Base-by-base conservation (phyloP, 2,888 invertebrate species). In the Ariolimax columbianus region DNA sequence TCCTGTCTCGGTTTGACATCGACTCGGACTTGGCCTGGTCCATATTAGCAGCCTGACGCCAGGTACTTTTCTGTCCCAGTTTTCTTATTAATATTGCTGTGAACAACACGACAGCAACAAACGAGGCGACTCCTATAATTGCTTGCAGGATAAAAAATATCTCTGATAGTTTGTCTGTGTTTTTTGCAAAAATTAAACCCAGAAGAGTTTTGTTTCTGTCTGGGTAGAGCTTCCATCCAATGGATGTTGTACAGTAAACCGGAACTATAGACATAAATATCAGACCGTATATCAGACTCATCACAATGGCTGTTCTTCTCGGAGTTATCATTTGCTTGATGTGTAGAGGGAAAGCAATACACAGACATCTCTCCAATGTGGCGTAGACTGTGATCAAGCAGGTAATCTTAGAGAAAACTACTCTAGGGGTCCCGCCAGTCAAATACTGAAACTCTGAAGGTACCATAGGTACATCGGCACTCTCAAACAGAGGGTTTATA, bases 291-390 rank as follows among this genome's bases (percentile, higher is more conserved):
- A 72, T 72, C 23, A 38, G 3, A 23, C 38, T 9, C 4, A 72
- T 40, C 9, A 23, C 63, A 7, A 63, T 30, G n/a, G 63, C 63
- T 7, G 63, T 63, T 63, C 63, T 63, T 30, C 30, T 72, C 4
- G 72, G 26, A 19, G 72, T 72, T 11, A 72, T 72, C 72, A 72
- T 72, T 30, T 72, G 72, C 72, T 72, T 72, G 72, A 72, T 17
- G 3, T 72, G 14, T 26, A 72, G 72, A 72, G 72, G 72, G 26
- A 72, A 72, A 23, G 72, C 72, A 9, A 72, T 72, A 72, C 72
- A 72, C 19, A 72, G 26, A 38, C 72, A 72, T 72, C 72, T 36
- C 26, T 72, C 72, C 1, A 38, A 36, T 1, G 72, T 72, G 36
- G 38, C 40, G 72, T 72, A 72, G 6, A 72, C 72, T 23, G 72